Evolutionary conservation across 2,888 invertebrate genomes (phyloP).

Genomic region (Capitulum mitella): DNA sequence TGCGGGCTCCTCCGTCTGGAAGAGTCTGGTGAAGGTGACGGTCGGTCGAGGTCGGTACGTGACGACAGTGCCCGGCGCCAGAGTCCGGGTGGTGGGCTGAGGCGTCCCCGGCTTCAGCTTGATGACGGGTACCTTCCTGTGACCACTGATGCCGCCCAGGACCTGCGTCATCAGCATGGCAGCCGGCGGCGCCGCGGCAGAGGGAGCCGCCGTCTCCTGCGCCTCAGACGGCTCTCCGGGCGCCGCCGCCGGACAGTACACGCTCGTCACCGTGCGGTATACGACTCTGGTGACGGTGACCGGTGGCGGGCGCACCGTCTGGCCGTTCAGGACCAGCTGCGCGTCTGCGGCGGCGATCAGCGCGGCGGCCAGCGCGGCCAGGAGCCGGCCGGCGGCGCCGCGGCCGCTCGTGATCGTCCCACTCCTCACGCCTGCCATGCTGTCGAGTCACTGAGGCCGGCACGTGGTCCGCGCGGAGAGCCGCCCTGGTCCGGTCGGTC

Average conservation of each 20-base stretch:
- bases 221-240: too few relatives aligned
- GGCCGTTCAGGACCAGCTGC: neutral
- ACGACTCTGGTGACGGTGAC: too few relatives aligned
- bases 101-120: neutral
- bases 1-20: neutral
- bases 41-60: too few relatives aligned
- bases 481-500: too few relatives aligned
- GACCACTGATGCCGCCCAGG: neutral
- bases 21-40: neutral
- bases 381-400: neutral
- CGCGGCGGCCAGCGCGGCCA: neutral
- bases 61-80: too few relatives aligned
- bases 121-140: neutral
- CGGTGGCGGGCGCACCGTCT: neutral
- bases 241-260: neutral
- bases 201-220: neutral
- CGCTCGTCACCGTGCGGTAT: too few relatives aligned
- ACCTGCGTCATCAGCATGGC: neutral
- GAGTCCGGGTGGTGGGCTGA: neutral
- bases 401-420: too few relatives aligned
- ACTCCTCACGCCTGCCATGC: too few relatives aligned
- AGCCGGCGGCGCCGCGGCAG: too few relatives aligned
- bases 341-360: neutral
- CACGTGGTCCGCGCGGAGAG: too few relatives aligned
- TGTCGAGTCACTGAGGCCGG: too few relatives aligned